These are phyloP conservation scores for Mellilla xanthometata DNA, from an alignment of 2,888 invertebrate genomes.

Conservation along the genomic window DNA sequence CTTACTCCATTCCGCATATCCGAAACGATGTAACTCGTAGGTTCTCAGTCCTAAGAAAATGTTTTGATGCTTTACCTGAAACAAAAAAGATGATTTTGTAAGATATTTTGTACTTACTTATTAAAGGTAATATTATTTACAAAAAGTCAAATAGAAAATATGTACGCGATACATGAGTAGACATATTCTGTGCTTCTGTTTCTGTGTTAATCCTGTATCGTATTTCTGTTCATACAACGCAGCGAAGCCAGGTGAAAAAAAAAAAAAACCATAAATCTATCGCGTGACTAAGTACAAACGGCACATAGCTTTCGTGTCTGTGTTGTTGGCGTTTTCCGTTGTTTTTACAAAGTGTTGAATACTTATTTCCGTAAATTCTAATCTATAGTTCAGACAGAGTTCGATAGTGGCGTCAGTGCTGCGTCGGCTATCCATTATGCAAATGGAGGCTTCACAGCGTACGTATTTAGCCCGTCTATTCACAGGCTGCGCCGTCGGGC, in stretches of 20 bases:
- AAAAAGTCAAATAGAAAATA: too few relatives aligned
- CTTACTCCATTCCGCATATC: too few relatives aligned
- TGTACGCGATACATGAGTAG: too few relatives aligned
- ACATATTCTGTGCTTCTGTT: neutral
- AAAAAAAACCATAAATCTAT: constrained; percentile 56
- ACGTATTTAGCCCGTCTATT: constrained; percentile 71
- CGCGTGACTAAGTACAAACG: constrained; percentile 51
- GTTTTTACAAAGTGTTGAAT: constrained; percentile 50
- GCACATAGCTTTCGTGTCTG: constrained; percentile 43
- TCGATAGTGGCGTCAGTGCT: constrained; percentile 51
- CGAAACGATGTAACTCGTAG: too few relatives aligned
- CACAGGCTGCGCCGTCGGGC: constrained; percentile 44
- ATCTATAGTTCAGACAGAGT: constrained; percentile 39
- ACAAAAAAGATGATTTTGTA: constrained; percentile 33
- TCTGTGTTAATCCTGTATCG: constrained; percentile 1
- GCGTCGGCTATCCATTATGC: constrained; percentile 65
- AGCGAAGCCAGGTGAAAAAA: constrained; percentile 13
- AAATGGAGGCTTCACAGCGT: constrained; percentile 60
- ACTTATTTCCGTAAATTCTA: constrained; percentile 45
- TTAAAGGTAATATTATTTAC: too few relatives aligned
- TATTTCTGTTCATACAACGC: constrained; percentile 3
- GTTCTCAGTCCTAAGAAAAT: too few relatives aligned
- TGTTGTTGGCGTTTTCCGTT: constrained; percentile 40
- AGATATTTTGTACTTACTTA: too few relatives aligned
- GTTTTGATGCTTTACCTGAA: constrained; percentile 37